Conservation (phyloP, 2,113 vertebrate genomes). For the Dipodomys merriami region DNA sequence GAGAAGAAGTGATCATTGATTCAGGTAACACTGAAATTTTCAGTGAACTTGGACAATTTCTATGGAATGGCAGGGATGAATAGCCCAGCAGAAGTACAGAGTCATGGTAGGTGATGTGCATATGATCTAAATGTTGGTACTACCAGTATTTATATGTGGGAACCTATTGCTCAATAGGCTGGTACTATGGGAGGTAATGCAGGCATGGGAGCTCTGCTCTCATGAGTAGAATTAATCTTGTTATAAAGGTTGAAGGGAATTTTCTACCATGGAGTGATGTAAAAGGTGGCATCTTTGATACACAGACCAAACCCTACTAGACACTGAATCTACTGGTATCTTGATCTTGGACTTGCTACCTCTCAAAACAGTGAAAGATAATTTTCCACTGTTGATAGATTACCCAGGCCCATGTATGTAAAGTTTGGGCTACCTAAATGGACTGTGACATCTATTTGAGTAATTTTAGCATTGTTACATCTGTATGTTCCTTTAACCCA, state of each 20-base stretch:
- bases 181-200: background rate
- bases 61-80: too few relatives aligned
- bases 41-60: too few relatives aligned
- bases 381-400: background rate
- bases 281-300: background rate
- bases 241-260: background rate
- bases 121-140: background rate
- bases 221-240: background rate
- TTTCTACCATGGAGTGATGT: accelerated
- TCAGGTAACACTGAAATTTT: too few relatives aligned
- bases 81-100: background rate
- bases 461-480: background rate
- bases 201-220: background rate
- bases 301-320: background rate
- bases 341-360: background rate
- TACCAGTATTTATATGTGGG: background rate
- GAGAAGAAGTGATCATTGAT: too few relatives aligned
- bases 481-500: background rate
- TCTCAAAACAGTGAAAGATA: background rate
- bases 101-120: background rate
- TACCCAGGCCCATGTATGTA: background rate
- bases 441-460: background rate
- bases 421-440: background rate
- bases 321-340: background rate
- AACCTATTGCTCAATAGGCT: background rate